Evolutionary conservation across 2,113 vertebrate genomes (phyloP).

Genomic region (Thunnus thynnus): DNA sequence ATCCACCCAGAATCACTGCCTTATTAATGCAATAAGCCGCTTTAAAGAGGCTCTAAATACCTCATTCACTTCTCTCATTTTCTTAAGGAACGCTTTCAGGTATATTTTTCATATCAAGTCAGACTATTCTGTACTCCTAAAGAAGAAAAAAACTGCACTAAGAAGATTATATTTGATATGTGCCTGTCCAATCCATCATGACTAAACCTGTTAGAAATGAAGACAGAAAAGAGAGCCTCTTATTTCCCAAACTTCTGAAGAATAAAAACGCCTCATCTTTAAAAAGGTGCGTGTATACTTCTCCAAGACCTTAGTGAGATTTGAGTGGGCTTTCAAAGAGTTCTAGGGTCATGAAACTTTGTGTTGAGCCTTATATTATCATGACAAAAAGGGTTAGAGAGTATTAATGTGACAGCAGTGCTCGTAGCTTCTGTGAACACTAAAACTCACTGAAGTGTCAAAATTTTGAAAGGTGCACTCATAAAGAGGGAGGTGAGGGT

Average conservation of each 20-base stretch:
- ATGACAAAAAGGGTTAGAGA: not conserved
- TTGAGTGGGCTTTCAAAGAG: slow-evolving; percentile 23
- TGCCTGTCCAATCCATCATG: slow-evolving; percentile 53
- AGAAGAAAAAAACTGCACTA: slow-evolving; percentile 26
- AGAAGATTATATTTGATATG: slow-evolving; percentile 57
- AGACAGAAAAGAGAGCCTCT: not conserved
- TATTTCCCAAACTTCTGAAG: slow-evolving; percentile 9
- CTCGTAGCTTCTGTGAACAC: slow-evolving; percentile 5
- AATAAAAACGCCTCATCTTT: not conserved
- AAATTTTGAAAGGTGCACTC: slow-evolving; percentile 8
- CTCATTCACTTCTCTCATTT: slow-evolving; percentile 9
- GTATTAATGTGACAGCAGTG: slow-evolving; percentile 2
- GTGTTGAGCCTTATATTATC: slow-evolving; percentile 14
- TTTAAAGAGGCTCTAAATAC: slow-evolving; percentile 36
- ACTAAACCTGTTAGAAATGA: slow-evolving; percentile 45
- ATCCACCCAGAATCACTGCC: slow-evolving; percentile 31
- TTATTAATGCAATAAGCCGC: slow-evolving; percentile 49
- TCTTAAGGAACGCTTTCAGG: slow-evolving; percentile 38
- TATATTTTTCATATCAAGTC: slow-evolving; percentile 23
- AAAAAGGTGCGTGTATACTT: slow-evolving; percentile 7
- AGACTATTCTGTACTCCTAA: slow-evolving; percentile 7
- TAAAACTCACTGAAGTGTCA: slow-evolving; percentile 27
- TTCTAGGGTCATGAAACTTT: slow-evolving; percentile 5
- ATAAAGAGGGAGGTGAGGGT: not conserved
- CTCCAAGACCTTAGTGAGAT: not conserved